phyloP scores from a whole-genome alignment of 2,888 invertebrate genomes.

The Anoplius nigerrimus region DNA sequence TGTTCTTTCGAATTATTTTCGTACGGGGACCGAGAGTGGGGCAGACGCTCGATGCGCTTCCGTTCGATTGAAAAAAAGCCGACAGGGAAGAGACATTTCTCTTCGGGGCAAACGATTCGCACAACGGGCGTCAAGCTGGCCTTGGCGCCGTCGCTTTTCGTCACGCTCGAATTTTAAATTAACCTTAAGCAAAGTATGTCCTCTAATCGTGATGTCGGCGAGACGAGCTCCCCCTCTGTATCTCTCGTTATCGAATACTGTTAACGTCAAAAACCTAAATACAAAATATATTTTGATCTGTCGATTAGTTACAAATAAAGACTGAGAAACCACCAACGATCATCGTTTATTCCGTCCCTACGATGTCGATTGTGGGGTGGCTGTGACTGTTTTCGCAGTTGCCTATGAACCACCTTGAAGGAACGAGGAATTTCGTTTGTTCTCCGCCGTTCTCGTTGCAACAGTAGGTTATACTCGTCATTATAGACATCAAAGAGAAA shows the following conservation, averaged over 20 bases:
- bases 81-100: background rate
- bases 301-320: constrained; percentile 67
- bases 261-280: constrained; percentile 37
- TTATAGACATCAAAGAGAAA: background rate
- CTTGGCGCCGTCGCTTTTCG: constrained; percentile 46
- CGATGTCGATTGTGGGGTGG: too few species aligned
- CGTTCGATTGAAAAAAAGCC: background rate
- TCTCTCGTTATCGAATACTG: constrained; percentile 39
- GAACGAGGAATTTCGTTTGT: too few species aligned
- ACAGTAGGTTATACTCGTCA: too few species aligned
- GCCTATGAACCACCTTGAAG: too few species aligned
- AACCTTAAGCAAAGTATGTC: constrained; percentile 26
- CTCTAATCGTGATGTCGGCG: constrained; percentile 2
- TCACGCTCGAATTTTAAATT: constrained; percentile 26
- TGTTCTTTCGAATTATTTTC: too few species aligned
- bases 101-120: constrained; percentile 26
- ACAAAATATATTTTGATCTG: constrained; percentile 65
- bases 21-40: too few species aligned
- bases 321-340: constrained; percentile 60
- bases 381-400: too few species aligned
- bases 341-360: too few species aligned
- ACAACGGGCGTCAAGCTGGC: constrained; percentile 59
- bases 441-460: too few species aligned
- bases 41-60: too few species aligned
- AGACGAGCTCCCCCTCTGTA: constrained; percentile 23